Evolutionary conservation across 1,140 invertebrate species (phyloP).

Genomic region (Aphelenchoides besseyi): DNA sequence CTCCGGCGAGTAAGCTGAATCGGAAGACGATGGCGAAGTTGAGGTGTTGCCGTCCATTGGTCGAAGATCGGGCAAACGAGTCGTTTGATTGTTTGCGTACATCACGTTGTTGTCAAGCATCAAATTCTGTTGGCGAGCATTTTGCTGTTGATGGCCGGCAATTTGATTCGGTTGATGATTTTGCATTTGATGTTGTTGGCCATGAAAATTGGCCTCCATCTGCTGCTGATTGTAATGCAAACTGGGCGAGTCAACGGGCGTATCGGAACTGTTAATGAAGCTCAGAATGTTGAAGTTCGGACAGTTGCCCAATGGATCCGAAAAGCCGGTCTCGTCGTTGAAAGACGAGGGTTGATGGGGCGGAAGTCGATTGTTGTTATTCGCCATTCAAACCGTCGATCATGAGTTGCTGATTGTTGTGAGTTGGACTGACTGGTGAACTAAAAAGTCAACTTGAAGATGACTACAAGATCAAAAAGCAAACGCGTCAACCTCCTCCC

Average conservation of each 20-base stretch:
- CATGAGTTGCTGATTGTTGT: not conserved
- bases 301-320: constrained; percentile 41
- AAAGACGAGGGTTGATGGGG: not conserved
- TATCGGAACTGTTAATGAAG: constrained; percentile 36
- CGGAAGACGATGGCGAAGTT: too few species aligned
- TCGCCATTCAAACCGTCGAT: constrained; percentile 1
- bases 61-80: constrained; percentile 3
- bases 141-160: too few species aligned
- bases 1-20: too few species aligned
- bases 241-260: constrained; percentile 5
- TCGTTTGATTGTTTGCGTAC: too few species aligned
- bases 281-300: constrained; percentile 48
- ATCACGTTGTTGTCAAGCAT: too few species aligned
- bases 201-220: constrained; percentile 13
- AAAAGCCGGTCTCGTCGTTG: constrained; percentile 41
- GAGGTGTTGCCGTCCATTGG: not conserved
- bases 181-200: too few species aligned
- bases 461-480: too few species aligned
- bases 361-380: constrained; percentile 3
- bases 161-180: too few species aligned
- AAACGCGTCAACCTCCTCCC: too few species aligned
- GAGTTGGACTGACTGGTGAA: too few species aligned
- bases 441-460: too few species aligned
- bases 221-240: constrained; percentile 10
- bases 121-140: too few species aligned